These are phyloP conservation scores for Laterallus jamaicensis DNA, from an alignment of 2,113 vertebrate genomes.

Conservation along the genomic window DNA sequence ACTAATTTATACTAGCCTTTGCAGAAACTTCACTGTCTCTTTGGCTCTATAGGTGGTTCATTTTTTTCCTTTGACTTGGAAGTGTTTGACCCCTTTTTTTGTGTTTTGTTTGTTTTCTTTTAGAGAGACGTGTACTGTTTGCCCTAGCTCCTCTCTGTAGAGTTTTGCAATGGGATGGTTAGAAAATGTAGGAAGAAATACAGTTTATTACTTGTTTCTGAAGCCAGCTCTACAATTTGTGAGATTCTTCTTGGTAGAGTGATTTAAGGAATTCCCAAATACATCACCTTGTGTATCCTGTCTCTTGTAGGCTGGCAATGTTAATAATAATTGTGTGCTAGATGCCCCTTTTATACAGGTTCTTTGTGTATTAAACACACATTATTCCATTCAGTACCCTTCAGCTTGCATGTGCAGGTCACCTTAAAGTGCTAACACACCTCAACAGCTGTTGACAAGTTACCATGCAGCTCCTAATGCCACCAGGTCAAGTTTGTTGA, in stretches of 20 bases:
- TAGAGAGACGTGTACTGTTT: not conserved
- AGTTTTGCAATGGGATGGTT: not conserved
- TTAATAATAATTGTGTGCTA: not conserved
- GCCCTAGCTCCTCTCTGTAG: not conserved
- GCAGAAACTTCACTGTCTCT: not conserved
- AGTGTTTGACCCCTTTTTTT: not conserved
- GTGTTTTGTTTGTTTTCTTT: too few relatives aligned
- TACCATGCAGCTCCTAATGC: not conserved
- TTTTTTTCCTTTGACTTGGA: not conserved
- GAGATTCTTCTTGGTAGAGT: not conserved
- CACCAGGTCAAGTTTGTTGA: conserved; percentile 33
- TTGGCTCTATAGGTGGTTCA: fast-evolving
- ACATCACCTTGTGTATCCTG: not conserved
- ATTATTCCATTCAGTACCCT: conserved; percentile 20
- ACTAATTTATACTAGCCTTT: not conserved
- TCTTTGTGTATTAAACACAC: not conserved
- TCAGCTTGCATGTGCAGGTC: conserved; percentile 1
- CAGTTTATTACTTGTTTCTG: not conserved
- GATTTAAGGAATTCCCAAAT: not conserved
- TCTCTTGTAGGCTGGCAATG: not conserved
- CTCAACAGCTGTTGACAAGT: conserved; percentile 55
- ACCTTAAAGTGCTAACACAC: conserved; percentile 21
- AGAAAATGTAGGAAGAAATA: not conserved
- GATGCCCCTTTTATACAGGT: not conserved
- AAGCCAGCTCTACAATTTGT: not conserved